Evolutionary conservation across 2,888 invertebrate species (phyloP).

Genomic region (Yponomeuta sedellus): DNA sequence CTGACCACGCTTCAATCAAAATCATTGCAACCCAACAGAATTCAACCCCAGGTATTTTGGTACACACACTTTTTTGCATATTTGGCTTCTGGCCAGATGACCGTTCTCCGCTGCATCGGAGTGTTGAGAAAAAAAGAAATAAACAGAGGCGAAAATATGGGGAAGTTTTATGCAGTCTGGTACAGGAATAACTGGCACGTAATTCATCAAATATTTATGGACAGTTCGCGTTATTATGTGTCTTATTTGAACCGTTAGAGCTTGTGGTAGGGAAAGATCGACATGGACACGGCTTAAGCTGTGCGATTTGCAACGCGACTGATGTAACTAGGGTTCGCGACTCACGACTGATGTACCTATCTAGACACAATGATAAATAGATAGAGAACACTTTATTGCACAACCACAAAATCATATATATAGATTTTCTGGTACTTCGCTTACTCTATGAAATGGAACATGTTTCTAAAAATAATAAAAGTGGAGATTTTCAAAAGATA

Average conservation of each 20-base stretch:
- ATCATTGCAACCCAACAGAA: not conserved
- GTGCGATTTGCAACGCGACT: no score
- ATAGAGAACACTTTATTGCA: no score
- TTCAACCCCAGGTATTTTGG: not conserved
- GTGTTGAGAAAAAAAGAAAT: conserved; percentile 5
- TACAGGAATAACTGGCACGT: not conserved
- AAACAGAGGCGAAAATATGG: conserved; percentile 41
- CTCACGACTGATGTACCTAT: no score
- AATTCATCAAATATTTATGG: not conserved
- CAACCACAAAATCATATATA: no score
- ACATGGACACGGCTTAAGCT: no score
- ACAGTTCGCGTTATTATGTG: not conserved
- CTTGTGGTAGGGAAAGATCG: conserved; percentile 18
- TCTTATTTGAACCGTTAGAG: not conserved
- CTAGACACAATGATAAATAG: no score
- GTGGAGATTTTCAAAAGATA: no score
- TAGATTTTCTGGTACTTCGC: no score
- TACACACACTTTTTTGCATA: conserved; percentile 11
- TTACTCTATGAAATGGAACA: no score
- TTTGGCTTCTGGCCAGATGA: conserved; percentile 12
- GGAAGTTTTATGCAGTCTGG: not conserved
- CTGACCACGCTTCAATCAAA: not conserved
- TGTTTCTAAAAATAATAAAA: no score
- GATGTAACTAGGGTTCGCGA: no score
- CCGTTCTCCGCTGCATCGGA: not conserved